Conservation (phyloP, 2,888 invertebrate genomes). For the Thera obeliscata region DNA sequence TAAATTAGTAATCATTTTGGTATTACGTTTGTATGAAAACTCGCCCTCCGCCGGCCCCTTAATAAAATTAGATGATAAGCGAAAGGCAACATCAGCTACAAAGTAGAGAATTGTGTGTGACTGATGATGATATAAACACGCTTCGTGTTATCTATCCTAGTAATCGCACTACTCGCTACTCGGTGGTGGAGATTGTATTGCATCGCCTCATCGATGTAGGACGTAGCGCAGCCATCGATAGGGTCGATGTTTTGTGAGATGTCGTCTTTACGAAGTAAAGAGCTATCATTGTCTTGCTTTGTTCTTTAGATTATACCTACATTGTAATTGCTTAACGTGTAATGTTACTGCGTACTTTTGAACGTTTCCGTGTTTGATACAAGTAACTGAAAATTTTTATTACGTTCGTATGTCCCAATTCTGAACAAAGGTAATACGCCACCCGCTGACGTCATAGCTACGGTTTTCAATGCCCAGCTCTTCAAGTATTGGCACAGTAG, state of each 20-base stretch:
- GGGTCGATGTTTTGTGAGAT: conserved; percentile 15
- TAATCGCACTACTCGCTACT: no score
- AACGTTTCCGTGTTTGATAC: conserved; percentile 18
- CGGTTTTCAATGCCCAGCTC: no score
- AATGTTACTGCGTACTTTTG: conserved; percentile 10
- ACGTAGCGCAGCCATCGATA: conserved; percentile 1
- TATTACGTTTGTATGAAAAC: no score
- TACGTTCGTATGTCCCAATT: neutral
- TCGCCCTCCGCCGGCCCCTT: no score
- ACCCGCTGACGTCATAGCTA: no score
- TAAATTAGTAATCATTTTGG: no score
- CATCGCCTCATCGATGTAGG: neutral
- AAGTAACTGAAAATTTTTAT: neutral
- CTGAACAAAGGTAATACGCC: neutral
- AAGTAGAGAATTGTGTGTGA: no score
- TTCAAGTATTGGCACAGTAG: no score
- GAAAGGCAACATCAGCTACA: no score
- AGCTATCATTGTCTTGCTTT: conserved; percentile 22
- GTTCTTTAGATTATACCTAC: conserved; percentile 6
- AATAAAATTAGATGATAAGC: no score
- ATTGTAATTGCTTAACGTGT: neutral
- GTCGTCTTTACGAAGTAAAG: conserved; percentile 17
- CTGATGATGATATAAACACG: no score
- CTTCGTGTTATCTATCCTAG: no score
- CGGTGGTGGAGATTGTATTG: neutral